These are phyloP conservation scores for Hirtodrosophila alboralis DNA, from an alignment of 2,888 invertebrate genomes.

Conservation along the genomic window DNA sequence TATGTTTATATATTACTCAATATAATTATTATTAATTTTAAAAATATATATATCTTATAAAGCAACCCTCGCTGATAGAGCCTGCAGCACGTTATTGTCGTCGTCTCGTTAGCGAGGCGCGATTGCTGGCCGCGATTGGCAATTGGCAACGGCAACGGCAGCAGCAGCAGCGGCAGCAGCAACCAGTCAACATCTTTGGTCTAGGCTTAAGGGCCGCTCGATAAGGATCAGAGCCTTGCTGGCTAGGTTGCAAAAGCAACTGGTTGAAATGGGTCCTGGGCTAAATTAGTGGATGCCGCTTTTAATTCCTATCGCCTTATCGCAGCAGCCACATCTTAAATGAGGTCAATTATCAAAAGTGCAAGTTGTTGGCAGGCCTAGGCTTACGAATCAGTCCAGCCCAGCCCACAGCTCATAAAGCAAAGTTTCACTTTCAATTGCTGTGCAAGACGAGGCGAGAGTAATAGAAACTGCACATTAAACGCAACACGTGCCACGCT, in stretches of 20 bases:
- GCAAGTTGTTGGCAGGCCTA: conserved; percentile 63
- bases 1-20: too few relatives aligned
- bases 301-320: conserved; percentile 77
- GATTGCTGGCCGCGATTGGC: conserved; percentile 74
- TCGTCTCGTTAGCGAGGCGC: conserved; percentile 79
- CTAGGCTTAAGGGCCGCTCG: conserved; percentile 78
- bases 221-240: conserved; percentile 70
- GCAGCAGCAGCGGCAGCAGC: conserved; percentile 24
- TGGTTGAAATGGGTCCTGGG: conserved; percentile 29
- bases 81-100: conserved; percentile 75
- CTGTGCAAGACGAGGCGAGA: conserved; percentile 56
- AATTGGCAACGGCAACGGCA: conserved; percentile 67
- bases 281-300: conserved; percentile 81
- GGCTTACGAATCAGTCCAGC: conserved; percentile 17
- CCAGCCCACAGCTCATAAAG: conserved; percentile 61
- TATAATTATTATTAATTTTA: too few relatives aligned
- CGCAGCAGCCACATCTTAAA: conserved; percentile 71
- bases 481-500: conserved; percentile 79
- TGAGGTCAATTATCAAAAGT: conserved; percentile 81
- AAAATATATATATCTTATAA: too few relatives aligned
- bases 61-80: conserved; percentile 53
- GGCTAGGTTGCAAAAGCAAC: conserved; percentile 9
- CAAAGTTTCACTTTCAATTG: conserved; percentile 74
- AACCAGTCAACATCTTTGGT: conserved; percentile 63
- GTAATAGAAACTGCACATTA: conserved; percentile 81